These are phyloP conservation scores for Parazoanthus darwini DNA, from an alignment of 92 coral and sea anemone genomes.

Conservation along the genomic window DNA sequence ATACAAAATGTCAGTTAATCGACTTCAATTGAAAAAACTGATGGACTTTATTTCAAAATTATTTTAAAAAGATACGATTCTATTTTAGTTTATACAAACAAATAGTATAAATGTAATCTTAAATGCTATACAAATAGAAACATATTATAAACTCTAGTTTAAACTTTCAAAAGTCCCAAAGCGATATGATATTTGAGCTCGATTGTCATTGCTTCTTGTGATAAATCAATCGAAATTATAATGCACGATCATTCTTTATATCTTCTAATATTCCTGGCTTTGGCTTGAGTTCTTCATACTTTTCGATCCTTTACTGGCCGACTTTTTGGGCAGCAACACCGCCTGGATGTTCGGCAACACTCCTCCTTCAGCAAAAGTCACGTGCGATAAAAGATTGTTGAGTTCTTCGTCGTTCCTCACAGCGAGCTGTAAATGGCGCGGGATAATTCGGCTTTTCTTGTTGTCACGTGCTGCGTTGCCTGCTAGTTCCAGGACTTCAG, in stretches of 20 bases:
- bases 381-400: slow-evolving; percentile 60
- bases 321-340: slow-evolving; percentile 58
- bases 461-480: slow-evolving; percentile 70
- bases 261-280: slow-evolving; percentile 55
- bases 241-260: not conserved
- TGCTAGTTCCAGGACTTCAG: slow-evolving; percentile 66
- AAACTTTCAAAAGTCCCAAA: not conserved
- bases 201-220: not conserved
- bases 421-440: slow-evolving; percentile 68
- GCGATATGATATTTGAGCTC: not conserved
- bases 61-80: not conserved
- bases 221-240: not conserved
- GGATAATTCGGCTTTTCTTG: slow-evolving; percentile 66
- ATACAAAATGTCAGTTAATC: too few species aligned
- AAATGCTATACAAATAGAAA: not conserved
- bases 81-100: not conserved
- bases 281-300: slow-evolving; percentile 53
- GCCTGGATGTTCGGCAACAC: slow-evolving; percentile 67
- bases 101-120: not conserved
- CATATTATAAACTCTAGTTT: not conserved
- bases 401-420: slow-evolving; percentile 69
- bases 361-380: slow-evolving; percentile 69
- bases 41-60: too few species aligned
- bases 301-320: slow-evolving; percentile 48
- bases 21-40: too few species aligned